Base-by-base conservation (phyloP, 2,888 invertebrate species). In the Gisinianus flammeolus region DNA sequence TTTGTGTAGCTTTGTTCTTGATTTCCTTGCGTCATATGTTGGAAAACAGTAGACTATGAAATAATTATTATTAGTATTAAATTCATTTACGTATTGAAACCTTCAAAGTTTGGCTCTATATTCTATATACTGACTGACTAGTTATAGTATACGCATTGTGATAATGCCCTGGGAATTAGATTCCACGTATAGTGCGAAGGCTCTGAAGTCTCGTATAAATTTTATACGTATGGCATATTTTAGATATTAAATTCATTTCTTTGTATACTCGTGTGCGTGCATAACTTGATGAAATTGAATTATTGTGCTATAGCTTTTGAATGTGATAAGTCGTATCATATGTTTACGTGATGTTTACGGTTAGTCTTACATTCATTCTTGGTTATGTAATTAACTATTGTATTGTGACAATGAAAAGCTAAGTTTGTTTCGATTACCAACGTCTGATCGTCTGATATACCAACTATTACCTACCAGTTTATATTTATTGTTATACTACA, bases 231-330 rank as follows among this genome's bases (percentile, higher is more conserved):
- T 56, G n/a, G 22, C 56, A 56, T 56, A 56, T 3, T n/a, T 22
- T 44, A 44, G 52, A 44, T 44, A 44, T 16, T 44, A 44, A 16
- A 44, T 16, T 44, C 8, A 16, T 12, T 44, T 12, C 52, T 44
- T 44, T 44, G 56, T 22, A 56, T 16, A 16, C 10, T 12, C 52
- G 52, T 8, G 56, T n/a, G 16, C 56, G 16, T n/a, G n/a, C n/a
- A n/a, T n/a, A 56, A 56, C n/a, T 56, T 4, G 56, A 56, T 56
- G 56, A 56, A 56, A 56, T 56, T 12, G 22, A 56, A 56, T 56
- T 4, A 56, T 56, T 56, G 56, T 6, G 56, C 16, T n/a, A n/a
- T n/a, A n/a, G n/a, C n/a, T n/a, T n/a, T n/a, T n/a, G n/a, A n/a
- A n/a, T n/a, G n/a, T n/a, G n/a, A n/a, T n/a, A n/a, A n/a, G n/a